Percentiles rank a stretch among this genome's conserved stretches.
phyloP scores from a whole-genome alignment of 64 coral and sea anemone genomes.

The Actinia tenebrosa region DNA sequence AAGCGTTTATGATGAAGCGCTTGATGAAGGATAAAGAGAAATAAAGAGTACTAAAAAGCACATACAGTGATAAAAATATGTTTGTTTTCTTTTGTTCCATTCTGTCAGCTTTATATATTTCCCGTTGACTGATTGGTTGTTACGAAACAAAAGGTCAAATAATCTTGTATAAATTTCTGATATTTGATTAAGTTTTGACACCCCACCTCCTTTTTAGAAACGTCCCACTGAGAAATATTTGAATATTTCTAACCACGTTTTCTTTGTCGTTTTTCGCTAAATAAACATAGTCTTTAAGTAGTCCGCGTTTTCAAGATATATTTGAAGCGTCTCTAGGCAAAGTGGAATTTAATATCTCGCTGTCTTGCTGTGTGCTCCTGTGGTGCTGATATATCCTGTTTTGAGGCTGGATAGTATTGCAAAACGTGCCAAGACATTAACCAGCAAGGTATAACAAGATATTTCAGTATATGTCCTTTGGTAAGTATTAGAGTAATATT shows the following conservation, averaged over 20 bases:
- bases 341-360: not conserved
- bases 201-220: not conserved
- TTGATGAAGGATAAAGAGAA: not conserved
- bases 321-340: not conserved
- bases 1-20: not conserved
- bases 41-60: not conserved
- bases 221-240: not conserved
- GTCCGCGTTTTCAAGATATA: not conserved
- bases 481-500: not conserved
- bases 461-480: not conserved
- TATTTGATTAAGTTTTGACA: conserved; percentile 12
- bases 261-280: not conserved
- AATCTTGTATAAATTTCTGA: not conserved
- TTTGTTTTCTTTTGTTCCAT: not conserved
- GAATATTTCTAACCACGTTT: not conserved
- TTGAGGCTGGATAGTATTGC: not conserved
- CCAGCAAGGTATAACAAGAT: not conserved
- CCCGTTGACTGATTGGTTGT: not conserved
- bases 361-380: not conserved
- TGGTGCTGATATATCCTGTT: not conserved
- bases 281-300: not conserved
- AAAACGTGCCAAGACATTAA: not conserved
- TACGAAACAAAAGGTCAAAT: conserved; percentile 3
- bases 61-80: not conserved
- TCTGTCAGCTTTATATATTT: not conserved